A percentile compares a stretch with the other conserved stretches of the same genome.
phyloP scores from a whole-genome alignment of 2,888 invertebrate genomes.

The Balanococcus diminutus region DNA sequence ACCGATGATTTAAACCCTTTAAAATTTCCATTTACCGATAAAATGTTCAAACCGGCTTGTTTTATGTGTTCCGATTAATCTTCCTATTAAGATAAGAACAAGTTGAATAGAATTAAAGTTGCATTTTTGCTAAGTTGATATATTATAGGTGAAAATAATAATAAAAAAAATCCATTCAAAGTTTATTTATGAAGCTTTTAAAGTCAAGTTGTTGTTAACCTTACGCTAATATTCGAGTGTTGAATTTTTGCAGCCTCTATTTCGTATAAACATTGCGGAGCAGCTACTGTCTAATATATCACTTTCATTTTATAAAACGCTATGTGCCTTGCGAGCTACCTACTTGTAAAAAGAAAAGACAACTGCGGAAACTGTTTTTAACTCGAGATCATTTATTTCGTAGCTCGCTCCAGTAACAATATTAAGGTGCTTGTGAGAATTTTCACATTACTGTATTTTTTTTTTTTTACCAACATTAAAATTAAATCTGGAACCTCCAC shows the following conservation, averaged over 20 bases:
- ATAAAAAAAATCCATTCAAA: conserved; percentile 4
- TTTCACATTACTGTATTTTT: background rate
- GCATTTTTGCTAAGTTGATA: background rate
- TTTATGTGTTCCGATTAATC: conserved; percentile 32
- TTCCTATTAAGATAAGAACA: conserved; percentile 11
- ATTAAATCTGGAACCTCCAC: background rate
- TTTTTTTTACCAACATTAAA: background rate
- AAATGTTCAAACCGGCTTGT: background rate
- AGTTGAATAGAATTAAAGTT: background rate
- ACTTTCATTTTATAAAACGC: conserved; percentile 21
- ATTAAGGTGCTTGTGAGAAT: background rate
- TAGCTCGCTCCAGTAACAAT: no score
- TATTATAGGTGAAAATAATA: conserved; percentile 10
- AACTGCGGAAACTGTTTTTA: background rate
- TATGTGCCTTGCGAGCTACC: background rate
- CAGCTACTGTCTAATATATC: conserved; percentile 18
- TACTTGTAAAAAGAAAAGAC: background rate
- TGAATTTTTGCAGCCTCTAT: background rate
- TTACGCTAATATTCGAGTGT: background rate
- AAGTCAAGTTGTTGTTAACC: conserved; percentile 35
- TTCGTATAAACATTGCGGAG: background rate
- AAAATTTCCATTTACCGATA: background rate
- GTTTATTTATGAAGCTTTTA: conserved; percentile 42
- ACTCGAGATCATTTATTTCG: background rate
- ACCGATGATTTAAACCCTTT: background rate